These are phyloP conservation scores for Helicoverpa assulta DNA, from an alignment of 2,888 invertebrate species.

Conservation along the genomic window DNA sequence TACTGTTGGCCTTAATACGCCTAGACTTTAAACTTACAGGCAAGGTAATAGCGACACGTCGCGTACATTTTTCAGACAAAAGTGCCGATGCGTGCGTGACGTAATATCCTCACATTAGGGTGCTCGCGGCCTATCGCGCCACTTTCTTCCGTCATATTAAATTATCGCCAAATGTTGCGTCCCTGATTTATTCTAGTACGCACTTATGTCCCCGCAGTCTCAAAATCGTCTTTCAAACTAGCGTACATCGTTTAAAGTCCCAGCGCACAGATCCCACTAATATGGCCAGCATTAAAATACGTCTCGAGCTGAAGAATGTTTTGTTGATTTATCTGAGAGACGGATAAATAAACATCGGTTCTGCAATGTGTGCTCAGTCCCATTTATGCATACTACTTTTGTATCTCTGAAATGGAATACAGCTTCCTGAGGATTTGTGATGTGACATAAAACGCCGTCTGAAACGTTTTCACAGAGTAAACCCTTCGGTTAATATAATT, in stretches of 20 bases:
- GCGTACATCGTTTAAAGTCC: constrained; percentile 47
- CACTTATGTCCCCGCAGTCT: constrained; percentile 39
- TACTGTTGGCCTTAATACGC: constrained; percentile 37
- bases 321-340: constrained; percentile 54
- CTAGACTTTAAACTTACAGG: constrained; percentile 49
- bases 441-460: constrained; percentile 17
- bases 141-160: constrained; percentile 80
- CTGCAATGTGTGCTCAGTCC: constrained; percentile 33
- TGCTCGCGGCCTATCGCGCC: constrained; percentile 68
- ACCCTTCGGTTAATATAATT: constrained; percentile 58
- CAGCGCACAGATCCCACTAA: constrained; percentile 25
- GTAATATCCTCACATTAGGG: constrained; percentile 63
- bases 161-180: constrained; percentile 83
- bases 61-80: constrained; percentile 54
- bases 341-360: constrained; percentile 37
- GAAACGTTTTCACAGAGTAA: constrained; percentile 12
- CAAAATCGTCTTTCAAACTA: constrained; percentile 50
- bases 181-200: constrained; percentile 72
- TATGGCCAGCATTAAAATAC: constrained; percentile 34
- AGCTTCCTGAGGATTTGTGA: constrained; percentile 4
- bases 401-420: constrained; percentile 18
- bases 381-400: constrained; percentile 37
- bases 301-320: constrained; percentile 27
- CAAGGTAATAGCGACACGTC: constrained; percentile 41
- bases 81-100: constrained; percentile 59